Evolutionary conservation across 2,888 invertebrate species (phyloP), one percentile per base, ranked within the genome.

Genomic region (Clistopyga incitator): DNA sequence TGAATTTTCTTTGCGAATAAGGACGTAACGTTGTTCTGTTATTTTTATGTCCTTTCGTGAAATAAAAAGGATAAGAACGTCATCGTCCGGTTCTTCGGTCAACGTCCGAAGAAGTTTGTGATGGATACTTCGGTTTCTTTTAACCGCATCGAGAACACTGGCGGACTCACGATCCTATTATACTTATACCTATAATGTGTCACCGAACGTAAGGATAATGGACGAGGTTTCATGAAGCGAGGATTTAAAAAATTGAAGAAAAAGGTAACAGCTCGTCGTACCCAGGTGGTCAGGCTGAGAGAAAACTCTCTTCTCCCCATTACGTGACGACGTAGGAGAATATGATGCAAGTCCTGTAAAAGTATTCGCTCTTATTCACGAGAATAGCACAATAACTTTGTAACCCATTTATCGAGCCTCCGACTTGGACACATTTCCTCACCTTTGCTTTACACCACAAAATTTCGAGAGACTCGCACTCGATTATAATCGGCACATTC

Each of bases 201-300:
- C 61, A 23, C 25, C 59, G 61, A 70, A 68, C 25, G 80, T 42
- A 50, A 45, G 52, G 64, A 76, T 81, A 81, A 81, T 81, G 81
- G 64, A 81, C 70, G 76, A 81, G 71, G 56, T 77, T 65, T 81
- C 34, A 64, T n/a, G 68, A 65, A 34, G 71, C 34, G 20, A n/a
- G 54, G 47, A 59, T 59, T 61, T 50, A 76, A 71, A 76, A 64
- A 64, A 80, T 72, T 20, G 15, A 52, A 65, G 25, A 80, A 64
- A 64, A 75, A 52, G 64, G 52, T 38, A 71, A 42, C 56, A 20
- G 54, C 42, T 23, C 23, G 23, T 13, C 15, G 23, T 71, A 71
- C 71, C 15, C 71, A 71, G 56, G 71, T 71, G 71, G 42, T 23
- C 54, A 23, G 10, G 20, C 38, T 38, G 38, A 38, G 8, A 70